A percentile compares a stretch with the other conserved stretches of the same genome.
Conservation (phyloP, 2,797 vertebrate species). For the Leptatherina wallacei region DNA sequence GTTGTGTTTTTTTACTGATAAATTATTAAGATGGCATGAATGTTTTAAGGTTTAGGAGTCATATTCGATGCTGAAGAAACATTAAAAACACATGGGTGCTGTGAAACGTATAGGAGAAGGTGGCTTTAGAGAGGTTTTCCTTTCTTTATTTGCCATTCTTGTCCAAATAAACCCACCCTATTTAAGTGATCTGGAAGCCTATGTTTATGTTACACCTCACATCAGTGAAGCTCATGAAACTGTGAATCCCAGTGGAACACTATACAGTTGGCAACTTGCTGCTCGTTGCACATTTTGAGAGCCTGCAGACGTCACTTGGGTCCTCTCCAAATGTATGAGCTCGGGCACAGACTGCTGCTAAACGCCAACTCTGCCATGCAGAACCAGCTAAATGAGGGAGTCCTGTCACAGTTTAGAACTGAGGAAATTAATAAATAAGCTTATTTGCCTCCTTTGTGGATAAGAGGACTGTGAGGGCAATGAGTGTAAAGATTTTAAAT, state of each 20-base stretch:
- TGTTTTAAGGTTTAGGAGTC: background rate
- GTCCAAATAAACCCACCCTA: conserved; percentile 28
- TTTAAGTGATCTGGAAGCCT: conserved; percentile 21
- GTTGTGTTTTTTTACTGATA: background rate
- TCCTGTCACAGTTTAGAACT: conserved; percentile 55
- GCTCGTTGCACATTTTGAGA: conserved; percentile 70
- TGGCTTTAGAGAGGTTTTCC: background rate
- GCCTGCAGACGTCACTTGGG: conserved; percentile 59
- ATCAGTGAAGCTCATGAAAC: conserved; percentile 49
- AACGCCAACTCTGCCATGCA: conserved; percentile 55
- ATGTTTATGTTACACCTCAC: conserved; percentile 47
- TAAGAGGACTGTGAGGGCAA: conserved; percentile 19
- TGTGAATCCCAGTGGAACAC: conserved; percentile 64
- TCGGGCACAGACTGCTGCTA: conserved; percentile 41
- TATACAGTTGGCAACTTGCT: conserved; percentile 70
- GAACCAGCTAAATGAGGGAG: conserved; percentile 64
- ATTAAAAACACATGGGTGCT: background rate
- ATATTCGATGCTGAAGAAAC: conserved; percentile 3
- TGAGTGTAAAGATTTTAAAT: conserved; percentile 30
- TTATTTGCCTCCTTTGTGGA: conserved; percentile 44
- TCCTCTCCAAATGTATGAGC: conserved; percentile 55
- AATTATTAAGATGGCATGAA: conserved; percentile 1
- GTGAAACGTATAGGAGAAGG: background rate
- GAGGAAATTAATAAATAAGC: conserved; percentile 65
- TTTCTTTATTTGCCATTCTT: conserved; percentile 11